These are phyloP conservation scores for Subanguina moxae DNA, from an alignment of 1,140 invertebrate species.

Conservation along the genomic window DNA sequence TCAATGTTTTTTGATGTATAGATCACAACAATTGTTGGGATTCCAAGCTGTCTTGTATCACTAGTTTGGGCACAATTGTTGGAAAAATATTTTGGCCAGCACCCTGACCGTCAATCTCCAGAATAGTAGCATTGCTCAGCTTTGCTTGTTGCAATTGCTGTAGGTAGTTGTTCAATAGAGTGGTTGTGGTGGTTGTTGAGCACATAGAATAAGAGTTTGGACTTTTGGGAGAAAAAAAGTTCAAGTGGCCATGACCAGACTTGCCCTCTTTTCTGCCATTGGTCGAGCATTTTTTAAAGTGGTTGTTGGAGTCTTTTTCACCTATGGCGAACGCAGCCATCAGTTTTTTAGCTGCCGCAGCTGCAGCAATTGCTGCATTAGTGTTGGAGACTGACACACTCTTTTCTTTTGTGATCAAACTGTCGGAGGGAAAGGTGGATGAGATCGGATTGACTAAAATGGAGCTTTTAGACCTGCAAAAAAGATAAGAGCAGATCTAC, in stretches of 20 bases:
- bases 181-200: slow-evolving; percentile 1
- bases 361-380: background rate
- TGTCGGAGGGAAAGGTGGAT: background rate
- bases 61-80: too few relatives aligned
- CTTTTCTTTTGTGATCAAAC: background rate
- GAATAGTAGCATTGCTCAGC: too few relatives aligned
- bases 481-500: background rate
- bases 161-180: background rate
- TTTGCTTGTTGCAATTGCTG: too few relatives aligned
- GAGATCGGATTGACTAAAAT: background rate
- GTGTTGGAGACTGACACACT: background rate
- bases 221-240: background rate
- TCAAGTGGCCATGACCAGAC: background rate
- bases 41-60: too few relatives aligned
- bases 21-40: too few relatives aligned
- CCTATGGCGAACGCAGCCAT: background rate
- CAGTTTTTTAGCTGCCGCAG: background rate
- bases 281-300: background rate
- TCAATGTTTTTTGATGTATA: too few relatives aligned
- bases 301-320: background rate
- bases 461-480: background rate
- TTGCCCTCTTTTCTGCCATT: background rate
- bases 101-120: too few relatives aligned
- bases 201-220: background rate
- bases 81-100: too few relatives aligned